Conservation (phyloP, 2,888 invertebrate species). For the Uropetala carovei region DNA sequence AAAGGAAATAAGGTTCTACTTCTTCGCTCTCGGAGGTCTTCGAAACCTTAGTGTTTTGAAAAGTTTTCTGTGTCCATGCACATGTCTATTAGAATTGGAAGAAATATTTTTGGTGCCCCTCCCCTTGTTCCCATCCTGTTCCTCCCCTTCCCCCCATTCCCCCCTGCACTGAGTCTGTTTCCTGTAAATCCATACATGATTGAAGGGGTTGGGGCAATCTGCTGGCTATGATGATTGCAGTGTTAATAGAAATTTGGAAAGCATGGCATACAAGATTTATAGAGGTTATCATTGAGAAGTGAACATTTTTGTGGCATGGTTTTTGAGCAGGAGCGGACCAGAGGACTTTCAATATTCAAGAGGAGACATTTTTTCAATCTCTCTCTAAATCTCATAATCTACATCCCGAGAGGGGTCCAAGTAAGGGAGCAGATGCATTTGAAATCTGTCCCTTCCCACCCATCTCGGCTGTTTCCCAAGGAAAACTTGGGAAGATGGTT, state of each 20-base stretch:
- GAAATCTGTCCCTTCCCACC: constrained; percentile 61
- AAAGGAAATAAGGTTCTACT: no score
- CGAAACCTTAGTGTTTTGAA: constrained; percentile 63
- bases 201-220: constrained; percentile 63
- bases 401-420: constrained; percentile 63
- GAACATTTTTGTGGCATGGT: constrained; percentile 64
- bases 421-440: constrained; percentile 61
- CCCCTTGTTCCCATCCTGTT: constrained; percentile 59
- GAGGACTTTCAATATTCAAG: constrained; percentile 62
- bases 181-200: constrained; percentile 61
- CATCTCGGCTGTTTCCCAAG: constrained; percentile 63
- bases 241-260: constrained; percentile 54
- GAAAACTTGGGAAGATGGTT: constrained; percentile 65
- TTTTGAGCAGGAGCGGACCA: constrained; percentile 60
- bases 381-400: constrained; percentile 60
- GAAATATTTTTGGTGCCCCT: constrained; percentile 64
- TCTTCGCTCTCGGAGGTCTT: no score
- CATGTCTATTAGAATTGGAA: constrained; percentile 64
- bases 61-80: constrained; percentile 63
- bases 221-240: constrained; percentile 61
- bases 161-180: constrained; percentile 63
- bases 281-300: constrained; percentile 64
- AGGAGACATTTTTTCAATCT: constrained; percentile 60
- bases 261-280: constrained; percentile 63
- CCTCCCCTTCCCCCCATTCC: constrained; percentile 31